A percentile compares a stretch with the other conserved stretches of the same genome.
These are phyloP conservation scores for Cygnus buccinator DNA, from an alignment of 2,113 vertebrate species.

Conservation along the genomic window DNA sequence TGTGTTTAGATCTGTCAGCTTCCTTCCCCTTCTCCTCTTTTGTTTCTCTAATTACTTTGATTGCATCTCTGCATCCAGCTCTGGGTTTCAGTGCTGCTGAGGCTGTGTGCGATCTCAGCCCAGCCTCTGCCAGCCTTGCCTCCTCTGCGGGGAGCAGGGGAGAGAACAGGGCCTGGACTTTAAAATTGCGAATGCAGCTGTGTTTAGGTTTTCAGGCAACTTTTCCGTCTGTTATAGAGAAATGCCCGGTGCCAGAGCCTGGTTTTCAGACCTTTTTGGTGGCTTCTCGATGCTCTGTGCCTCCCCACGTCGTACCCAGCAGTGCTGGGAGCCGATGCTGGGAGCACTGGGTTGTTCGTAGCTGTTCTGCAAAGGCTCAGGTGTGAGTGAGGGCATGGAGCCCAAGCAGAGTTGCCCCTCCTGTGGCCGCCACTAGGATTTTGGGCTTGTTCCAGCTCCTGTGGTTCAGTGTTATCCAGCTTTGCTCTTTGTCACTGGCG, in stretches of 20 bases:
- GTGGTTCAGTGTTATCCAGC: no score
- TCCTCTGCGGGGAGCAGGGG: background rate
- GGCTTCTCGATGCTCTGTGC: rapidly evolving
- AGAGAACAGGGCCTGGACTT: background rate
- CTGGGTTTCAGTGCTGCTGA: background rate
- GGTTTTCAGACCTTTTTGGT: background rate
- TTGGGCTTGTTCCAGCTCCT: background rate
- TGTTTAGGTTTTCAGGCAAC: background rate
- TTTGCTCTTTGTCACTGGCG: background rate
- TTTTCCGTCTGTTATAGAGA: background rate
- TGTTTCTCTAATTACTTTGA: conserved; percentile 61
- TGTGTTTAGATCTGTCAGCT: conserved; percentile 53
- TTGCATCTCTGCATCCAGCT: conserved; percentile 3
- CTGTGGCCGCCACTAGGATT: background rate
- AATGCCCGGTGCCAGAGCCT: background rate
- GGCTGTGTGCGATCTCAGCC: background rate
- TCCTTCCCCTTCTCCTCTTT: conserved; percentile 60
- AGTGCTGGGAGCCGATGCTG: rapidly evolving
- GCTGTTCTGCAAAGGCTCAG: background rate
- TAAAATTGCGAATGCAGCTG: rapidly evolving
- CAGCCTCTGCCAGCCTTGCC: rapidly evolving
- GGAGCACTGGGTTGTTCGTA: background rate
- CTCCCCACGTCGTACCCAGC: background rate
- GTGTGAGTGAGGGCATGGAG: background rate
- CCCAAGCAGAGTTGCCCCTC: background rate